Percentiles rank a stretch among this genome's conserved stretches.
Conservation (phyloP, 2,797 vertebrate species). For the Scomberomorus guttatus region DNA sequence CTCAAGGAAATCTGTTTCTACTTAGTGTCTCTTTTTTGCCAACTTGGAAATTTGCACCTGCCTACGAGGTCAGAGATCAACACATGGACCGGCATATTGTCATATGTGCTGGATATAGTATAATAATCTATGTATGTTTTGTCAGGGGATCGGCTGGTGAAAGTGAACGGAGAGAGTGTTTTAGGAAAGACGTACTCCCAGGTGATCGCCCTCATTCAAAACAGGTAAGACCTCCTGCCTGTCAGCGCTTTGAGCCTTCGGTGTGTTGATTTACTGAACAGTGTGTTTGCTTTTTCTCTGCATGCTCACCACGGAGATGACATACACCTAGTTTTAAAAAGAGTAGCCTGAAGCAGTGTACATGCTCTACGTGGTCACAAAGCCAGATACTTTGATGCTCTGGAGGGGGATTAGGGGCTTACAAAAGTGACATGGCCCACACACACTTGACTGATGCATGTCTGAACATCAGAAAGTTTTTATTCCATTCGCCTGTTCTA, state of each 20-base stretch:
- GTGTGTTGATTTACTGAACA: slow-evolving; percentile 13
- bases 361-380: not conserved
- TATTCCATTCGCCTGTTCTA: too few relatives aligned
- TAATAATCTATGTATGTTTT: slow-evolving; percentile 19
- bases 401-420: not conserved
- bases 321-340: slow-evolving; percentile 8
- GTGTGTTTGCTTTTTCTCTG: slow-evolving; percentile 34
- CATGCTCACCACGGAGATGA: not conserved
- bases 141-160: slow-evolving; percentile 96
- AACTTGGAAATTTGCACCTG: not conserved
- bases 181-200: slow-evolving; percentile 98
- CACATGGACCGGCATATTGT: not conserved
- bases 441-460: not conserved
- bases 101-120: not conserved
- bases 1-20: slow-evolving; percentile 4
- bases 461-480: not conserved
- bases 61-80: not conserved
- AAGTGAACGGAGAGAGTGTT: slow-evolving; percentile 96
- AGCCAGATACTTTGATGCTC: not conserved
- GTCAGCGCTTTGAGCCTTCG: not conserved
- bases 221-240: slow-evolving; percentile 87
- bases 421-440: not conserved
- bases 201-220: slow-evolving; percentile 98
- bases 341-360: slow-evolving; percentile 44
- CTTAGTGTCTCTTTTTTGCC: not conserved